Base-by-base conservation (phyloP, 2,113 vertebrate species). In the Psittacara wagleri region DNA sequence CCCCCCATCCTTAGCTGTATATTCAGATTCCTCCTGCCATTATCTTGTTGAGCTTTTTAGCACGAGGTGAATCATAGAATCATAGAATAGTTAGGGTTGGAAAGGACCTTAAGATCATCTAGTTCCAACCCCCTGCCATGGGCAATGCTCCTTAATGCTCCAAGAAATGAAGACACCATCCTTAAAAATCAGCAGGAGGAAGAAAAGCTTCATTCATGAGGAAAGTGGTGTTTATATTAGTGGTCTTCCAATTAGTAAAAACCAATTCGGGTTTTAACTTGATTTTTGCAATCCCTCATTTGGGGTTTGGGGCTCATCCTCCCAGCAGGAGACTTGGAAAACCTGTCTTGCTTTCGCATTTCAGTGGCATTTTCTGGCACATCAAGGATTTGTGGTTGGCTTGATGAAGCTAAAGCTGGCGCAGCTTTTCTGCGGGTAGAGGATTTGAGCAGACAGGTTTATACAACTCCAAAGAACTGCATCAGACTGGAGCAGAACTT, bases 391-490 rank as follows among this genome's bases (percentile, higher is more conserved):
- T 96, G 89, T 69, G 83, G 55, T 63, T 46, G 81, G 31, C 90
- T 86, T 86, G 75, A 88, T 83, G 88, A 93, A 93, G 83, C 83
- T 78, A 67, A 92, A 91, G 66, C 92, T 95, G 96, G 90, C 93
- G 76, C 46, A 69, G 89, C 51, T 92, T 92, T 80, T 90, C 62
- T 55, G 83, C 27, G 10, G 70, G 81, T 96, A 39, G 80, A 95
- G 79, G 92, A 77, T 93, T 93, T 94, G 74, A 78, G 73, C 63
- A 92, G 96, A 92, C 83, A 95, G 90, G 83, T 94, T 97, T 95
- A 84, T 82, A 87, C 74, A 92, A 19, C 87, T 96, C 70, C 10
- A 20, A 96, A 94, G 62, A 93, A 85, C 86, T 94, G n/a, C 81
- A 82, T 72, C 83, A 88, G 90, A 95, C 85, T 74, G 70, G 51